Percentiles rank a stretch among this genome's conserved stretches.
These are phyloP conservation scores for Chamaea fasciata DNA, from an alignment of 2,113 vertebrate genomes.

Conservation along the genomic window DNA sequence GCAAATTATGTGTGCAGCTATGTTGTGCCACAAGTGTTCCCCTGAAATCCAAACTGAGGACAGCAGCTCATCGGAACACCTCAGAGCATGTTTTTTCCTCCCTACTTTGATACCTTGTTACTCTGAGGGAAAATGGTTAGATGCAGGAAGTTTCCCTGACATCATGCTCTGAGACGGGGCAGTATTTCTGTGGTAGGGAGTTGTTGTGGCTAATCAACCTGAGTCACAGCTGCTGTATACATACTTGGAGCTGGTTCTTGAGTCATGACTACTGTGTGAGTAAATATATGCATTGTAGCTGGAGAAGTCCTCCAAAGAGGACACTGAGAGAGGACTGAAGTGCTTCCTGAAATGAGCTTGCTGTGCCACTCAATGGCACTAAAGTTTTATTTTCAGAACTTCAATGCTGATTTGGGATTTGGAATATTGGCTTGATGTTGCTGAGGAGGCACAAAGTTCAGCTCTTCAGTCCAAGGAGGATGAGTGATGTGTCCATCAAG, in stretches of 20 bases:
- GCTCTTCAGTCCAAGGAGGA: neutral
- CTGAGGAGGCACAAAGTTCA: neutral
- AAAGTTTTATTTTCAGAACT: neutral
- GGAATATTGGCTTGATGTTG: neutral
- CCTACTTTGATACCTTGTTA: neutral
- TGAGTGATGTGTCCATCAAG: neutral
- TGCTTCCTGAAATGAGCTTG: neutral
- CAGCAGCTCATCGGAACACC: neutral
- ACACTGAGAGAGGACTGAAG: neutral
- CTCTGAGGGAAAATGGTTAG: neutral
- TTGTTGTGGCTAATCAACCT: neutral
- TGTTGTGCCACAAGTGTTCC: neutral
- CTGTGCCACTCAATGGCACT: neutral
- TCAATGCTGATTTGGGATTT: neutral
- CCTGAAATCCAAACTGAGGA: neutral
- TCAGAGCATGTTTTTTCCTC: neutral
- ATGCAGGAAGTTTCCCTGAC: neutral
- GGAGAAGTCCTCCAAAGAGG: neutral
- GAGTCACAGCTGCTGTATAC: neutral
- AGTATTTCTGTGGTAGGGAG: neutral
- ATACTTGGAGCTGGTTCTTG: fast-evolving
- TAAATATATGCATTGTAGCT: neutral
- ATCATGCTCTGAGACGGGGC: neutral
- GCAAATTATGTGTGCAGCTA: neutral
- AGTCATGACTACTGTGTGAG: neutral